phyloP scores from a whole-genome alignment of 2,797 vertebrate genomes.

The Sibirionetta formosa region DNA sequence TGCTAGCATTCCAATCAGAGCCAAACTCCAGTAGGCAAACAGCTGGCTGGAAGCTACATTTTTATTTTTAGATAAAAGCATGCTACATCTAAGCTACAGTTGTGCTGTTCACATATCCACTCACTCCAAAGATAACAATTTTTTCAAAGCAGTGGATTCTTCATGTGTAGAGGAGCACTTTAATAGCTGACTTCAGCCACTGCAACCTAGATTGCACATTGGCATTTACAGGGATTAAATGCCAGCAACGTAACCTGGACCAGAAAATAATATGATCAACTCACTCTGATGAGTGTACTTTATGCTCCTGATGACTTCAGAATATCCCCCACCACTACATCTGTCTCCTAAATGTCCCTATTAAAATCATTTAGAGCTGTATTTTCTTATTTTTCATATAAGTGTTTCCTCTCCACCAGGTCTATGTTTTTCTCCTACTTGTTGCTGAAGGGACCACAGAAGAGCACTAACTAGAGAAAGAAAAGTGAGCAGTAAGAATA shows the following conservation, averaged over 20 bases:
- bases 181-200: neutral
- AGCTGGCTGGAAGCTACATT: neutral
- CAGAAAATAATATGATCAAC: neutral
- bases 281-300: neutral
- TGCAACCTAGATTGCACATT: neutral
- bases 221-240: neutral
- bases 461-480: neutral
- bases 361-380: neutral
- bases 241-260: neutral
- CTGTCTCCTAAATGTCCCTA: too few relatives aligned
- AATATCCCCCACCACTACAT: neutral
- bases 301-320: neutral
- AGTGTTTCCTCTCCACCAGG: neutral
- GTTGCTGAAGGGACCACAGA: neutral
- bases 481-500: neutral
- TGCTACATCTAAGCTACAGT: neutral
- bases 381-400: neutral
- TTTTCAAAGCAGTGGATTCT: neutral
- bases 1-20: neutral
- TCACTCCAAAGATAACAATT: neutral
- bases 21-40: neutral
- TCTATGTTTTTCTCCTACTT: neutral
- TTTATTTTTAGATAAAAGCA: conserved; percentile 29
- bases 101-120: neutral
- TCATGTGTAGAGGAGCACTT: neutral